Evolutionary conservation across 2,888 invertebrate genomes (phyloP).

Genomic region (Caenorhabditis parvicauda): DNA sequence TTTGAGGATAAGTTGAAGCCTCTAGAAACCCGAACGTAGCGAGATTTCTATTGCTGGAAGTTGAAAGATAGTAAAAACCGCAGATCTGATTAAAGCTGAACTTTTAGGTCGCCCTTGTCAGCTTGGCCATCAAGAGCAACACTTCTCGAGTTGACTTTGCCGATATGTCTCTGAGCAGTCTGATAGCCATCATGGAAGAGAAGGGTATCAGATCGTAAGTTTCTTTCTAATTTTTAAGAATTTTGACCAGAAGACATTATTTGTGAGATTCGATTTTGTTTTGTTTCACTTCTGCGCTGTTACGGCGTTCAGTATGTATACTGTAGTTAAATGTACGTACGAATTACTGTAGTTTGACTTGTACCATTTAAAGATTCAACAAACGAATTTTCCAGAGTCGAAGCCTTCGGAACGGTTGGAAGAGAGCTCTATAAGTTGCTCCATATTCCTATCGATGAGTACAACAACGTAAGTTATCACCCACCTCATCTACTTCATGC

Average conservation of each 20-base stretch:
- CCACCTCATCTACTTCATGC: background rate
- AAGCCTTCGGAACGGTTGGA: constrained; percentile 80
- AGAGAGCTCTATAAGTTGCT: constrained; percentile 88
- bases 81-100: too few relatives aligned
- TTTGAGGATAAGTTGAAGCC: too few relatives aligned
- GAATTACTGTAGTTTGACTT: too few relatives aligned
- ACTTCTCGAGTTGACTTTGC: constrained; percentile 90
- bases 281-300: too few relatives aligned
- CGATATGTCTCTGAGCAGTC: constrained; percentile 87
- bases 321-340: too few relatives aligned
- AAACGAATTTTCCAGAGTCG: constrained; percentile 69
- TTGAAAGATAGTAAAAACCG: too few relatives aligned
- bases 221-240: background rate
- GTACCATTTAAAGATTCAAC: too few relatives aligned
- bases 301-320: too few relatives aligned
- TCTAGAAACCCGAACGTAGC: too few relatives aligned
- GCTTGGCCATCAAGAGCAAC: constrained; percentile 92
- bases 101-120: constrained; percentile 73
- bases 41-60: too few relatives aligned
- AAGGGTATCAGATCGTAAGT: constrained; percentile 73
- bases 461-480: constrained; percentile 76
- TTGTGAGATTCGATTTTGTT: background rate
- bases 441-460: constrained; percentile 90
- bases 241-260: background rate
- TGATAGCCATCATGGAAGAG: constrained; percentile 84